Conservation (phyloP, 2,888 invertebrate species). For the Crematogaster levior region DNA sequence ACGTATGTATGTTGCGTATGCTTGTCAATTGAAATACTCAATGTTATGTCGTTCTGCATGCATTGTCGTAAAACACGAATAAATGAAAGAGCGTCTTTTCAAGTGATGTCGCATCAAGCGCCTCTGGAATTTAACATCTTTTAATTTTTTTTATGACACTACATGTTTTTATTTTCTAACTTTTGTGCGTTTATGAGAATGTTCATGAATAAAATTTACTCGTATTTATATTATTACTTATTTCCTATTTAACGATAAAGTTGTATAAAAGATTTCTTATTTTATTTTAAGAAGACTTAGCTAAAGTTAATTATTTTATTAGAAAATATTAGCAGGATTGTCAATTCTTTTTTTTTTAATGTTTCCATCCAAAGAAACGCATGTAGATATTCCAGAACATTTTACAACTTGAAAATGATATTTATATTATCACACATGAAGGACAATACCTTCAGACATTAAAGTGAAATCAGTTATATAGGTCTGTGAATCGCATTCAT, state of each 20-base stretch:
- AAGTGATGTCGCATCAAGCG: not conserved
- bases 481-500: not conserved
- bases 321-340: not conserved
- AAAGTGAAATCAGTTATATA: not conserved
- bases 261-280: conserved; percentile 8
- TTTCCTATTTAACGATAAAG: not conserved
- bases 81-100: conserved; percentile 18
- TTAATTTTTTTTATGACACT: not conserved
- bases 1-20: not conserved
- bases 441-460: not conserved
- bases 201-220: not conserved
- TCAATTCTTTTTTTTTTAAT: not conserved
- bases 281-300: not conserved
- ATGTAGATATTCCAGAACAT: not conserved
- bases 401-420: not conserved
- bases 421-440: not conserved
- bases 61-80: conserved; percentile 22
- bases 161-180: not conserved
- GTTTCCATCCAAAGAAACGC: not conserved
- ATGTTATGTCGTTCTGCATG: conserved; percentile 27
- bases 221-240: not conserved
- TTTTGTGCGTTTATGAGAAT: not conserved
- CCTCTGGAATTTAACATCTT: not conserved
- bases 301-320: not conserved
- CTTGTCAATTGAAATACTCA: conserved; percentile 31